Evolutionary conservation across 2,797 vertebrate genomes (phyloP), one percentile per base, ranked within the genome.

Genomic region (Trachops cirrhosus): DNA sequence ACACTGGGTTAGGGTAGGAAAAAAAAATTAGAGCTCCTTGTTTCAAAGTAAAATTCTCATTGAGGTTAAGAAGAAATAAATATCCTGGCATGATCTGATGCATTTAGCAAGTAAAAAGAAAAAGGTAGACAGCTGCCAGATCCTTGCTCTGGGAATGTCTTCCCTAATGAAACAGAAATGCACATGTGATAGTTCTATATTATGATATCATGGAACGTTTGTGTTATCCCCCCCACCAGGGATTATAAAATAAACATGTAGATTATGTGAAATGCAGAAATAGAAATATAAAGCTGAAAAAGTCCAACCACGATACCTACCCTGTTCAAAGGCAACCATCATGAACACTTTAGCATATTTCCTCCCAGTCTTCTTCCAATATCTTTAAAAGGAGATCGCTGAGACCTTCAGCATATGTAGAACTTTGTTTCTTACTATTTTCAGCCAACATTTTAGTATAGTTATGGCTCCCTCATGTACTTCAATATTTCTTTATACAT

Each of bases 381-480:
- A 77, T 86, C 57, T 82, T 97, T 97, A 75, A 96, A 97, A 93
- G 96, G 92, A 92, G 92, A 94, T 68, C 86, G 57, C 91, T 96
- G 93, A 92, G 95, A 94, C 91, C 88, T 96, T 94, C 74, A 84
- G 91, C 96, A 95, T 94, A 94, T 94, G 86, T 67, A 73, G 84
- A 95, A 84, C 92, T 95, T 92, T 90, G 26, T 74, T 93, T 82
- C 59, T 95, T 94, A 80, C 91, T 96, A 86, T 94, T 93, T 97
- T 96, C 59, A 89, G 74, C 12, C 93, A 91, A 48, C 44, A 64
- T 95, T 86, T 96, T 78, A 97, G 70, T 86, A 91, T 79, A 95
- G 87, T 91, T 87, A 97, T 75, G 70, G 57, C n/a, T 74, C 78
- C 48, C 80, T 89, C 24, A 3, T 91, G 52, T 92, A 87, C 84